phyloP scores from a whole-genome alignment of 2,797 vertebrate species.

The Crocodylus rhombifer region DNA sequence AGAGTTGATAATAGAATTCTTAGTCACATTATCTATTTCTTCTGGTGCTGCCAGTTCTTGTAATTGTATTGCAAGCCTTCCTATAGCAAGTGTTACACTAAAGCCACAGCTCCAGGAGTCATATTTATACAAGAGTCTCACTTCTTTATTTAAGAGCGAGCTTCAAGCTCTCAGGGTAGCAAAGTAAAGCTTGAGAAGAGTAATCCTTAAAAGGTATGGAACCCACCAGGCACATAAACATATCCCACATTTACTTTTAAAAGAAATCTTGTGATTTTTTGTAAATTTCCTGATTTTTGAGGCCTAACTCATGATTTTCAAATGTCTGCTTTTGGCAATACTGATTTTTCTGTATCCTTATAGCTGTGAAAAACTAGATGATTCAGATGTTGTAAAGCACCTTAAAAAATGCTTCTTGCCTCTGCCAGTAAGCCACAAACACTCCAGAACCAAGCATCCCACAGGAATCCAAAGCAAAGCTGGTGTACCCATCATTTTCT shows the following conservation, averaged over 20 bases:
- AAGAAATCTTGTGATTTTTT: neutral
- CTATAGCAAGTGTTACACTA: neutral
- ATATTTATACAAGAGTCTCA: neutral
- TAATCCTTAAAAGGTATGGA: constrained; percentile 5
- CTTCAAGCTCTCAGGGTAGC: neutral
- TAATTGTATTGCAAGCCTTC: neutral
- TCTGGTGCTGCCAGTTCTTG: neutral
- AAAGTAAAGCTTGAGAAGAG: constrained; percentile 22
- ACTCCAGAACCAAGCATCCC: neutral
- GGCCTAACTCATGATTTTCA: constrained; percentile 22
- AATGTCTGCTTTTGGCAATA: neutral
- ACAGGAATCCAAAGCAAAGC: rapidly evolving
- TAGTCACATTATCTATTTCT: neutral
- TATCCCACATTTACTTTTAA: constrained; percentile 32
- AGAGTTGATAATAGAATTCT: neutral
- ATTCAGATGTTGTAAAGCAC: neutral
- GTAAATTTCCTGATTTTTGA: neutral
- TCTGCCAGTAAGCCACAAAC: neutral
- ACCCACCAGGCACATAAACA: constrained; percentile 27
- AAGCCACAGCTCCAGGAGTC: neutral
- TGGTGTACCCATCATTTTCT: neutral
- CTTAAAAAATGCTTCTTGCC: neutral
- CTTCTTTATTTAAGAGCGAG: neutral
- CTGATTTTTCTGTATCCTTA: neutral
- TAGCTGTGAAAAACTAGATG: neutral